A percentile compares a stretch with the other conserved stretches of the same genome.
Evolutionary conservation across 2,113 vertebrate genomes (phyloP).

Genomic region (Coryphaenoides rupestris): DNA sequence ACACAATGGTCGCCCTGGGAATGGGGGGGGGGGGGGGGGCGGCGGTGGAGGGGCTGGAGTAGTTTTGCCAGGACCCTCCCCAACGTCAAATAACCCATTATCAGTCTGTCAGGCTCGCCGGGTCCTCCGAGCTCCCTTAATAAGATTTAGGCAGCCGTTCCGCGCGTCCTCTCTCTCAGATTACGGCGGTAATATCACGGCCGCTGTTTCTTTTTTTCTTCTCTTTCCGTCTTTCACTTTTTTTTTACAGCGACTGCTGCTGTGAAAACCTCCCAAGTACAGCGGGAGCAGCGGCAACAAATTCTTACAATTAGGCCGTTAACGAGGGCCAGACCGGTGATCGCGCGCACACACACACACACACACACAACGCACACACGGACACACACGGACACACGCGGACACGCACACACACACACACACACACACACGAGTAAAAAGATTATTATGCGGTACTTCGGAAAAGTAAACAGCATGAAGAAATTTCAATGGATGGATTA

Average conservation of each 20-base stretch:
- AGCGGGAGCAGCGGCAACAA: conserved; percentile 44
- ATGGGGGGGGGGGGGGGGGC: conserved; percentile 47
- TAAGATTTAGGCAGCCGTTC: conserved; percentile 60
- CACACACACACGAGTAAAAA: too few species aligned
- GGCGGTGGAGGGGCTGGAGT: too few species aligned
- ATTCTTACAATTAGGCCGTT: conserved; percentile 35
- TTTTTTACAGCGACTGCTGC: conserved; percentile 64
- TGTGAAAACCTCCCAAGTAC: conserved; percentile 50
- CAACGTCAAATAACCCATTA: conserved; percentile 74
- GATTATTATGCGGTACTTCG: too few species aligned
- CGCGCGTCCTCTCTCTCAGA: too few species aligned
- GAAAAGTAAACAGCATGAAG: too few species aligned
- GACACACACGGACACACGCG: too few species aligned
- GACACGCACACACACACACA: too few species aligned
- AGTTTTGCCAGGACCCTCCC: conserved; percentile 70
- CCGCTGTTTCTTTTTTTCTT: conserved; percentile 47
- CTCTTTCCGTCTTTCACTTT: too few species aligned
- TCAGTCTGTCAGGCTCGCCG: conserved; percentile 72
- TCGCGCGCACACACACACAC: too few species aligned
- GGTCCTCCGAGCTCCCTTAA: conserved; percentile 67
- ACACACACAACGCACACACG: too few species aligned
- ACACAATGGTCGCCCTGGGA: conserved; percentile 67
- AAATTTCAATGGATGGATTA: too few species aligned
- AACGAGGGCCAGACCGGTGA: conserved; percentile 9
- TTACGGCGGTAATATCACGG: conserved; percentile 52